phyloP scores from a whole-genome alignment of 2,797 vertebrate genomes.

The Brachymystax lenok region DNA sequence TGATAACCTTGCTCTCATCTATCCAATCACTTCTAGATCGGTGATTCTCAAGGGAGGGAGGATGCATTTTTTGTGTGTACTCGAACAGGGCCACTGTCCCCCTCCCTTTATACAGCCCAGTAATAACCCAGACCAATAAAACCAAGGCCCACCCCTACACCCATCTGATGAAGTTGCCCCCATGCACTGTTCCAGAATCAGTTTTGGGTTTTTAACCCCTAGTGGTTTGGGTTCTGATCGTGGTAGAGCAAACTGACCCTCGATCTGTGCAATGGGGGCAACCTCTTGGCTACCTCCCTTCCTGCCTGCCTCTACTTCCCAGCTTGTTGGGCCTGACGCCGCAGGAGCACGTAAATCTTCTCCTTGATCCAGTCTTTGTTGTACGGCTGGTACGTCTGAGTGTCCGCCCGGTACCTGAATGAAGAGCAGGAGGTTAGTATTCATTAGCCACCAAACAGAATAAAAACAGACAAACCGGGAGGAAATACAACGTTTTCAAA shows the following conservation, averaged over 20 bases:
- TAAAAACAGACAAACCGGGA: neutral
- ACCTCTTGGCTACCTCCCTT: constrained; percentile 29
- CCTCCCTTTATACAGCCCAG: neutral
- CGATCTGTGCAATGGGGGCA: constrained; percentile 23
- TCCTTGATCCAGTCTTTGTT: constrained; percentile 99
- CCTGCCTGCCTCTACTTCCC: constrained; percentile 76
- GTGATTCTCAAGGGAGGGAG: neutral
- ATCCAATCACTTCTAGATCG: neutral
- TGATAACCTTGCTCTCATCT: neutral
- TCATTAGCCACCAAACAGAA: neutral
- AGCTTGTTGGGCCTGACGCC: constrained; percentile 95
- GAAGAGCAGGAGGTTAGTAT: neutral
- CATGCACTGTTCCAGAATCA: constrained; percentile 35
- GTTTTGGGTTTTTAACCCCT: constrained; percentile 21
- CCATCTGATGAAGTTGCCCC: constrained; percentile 27
- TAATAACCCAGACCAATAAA: constrained; percentile 17
- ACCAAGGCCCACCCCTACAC: constrained; percentile 3
- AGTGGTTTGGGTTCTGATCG: constrained; percentile 7
- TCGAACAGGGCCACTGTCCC: neutral
- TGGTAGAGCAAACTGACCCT: constrained; percentile 33
- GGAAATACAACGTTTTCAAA: neutral
- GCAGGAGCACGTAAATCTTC: constrained; percentile 96
- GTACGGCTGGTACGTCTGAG: constrained; percentile 97
- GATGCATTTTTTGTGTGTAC: neutral
- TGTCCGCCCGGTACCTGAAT: constrained; percentile 93